Evolutionary conservation across 1,140 invertebrate genomes (phyloP).

Genomic region (Amphibalanus amphitrite): DNA sequence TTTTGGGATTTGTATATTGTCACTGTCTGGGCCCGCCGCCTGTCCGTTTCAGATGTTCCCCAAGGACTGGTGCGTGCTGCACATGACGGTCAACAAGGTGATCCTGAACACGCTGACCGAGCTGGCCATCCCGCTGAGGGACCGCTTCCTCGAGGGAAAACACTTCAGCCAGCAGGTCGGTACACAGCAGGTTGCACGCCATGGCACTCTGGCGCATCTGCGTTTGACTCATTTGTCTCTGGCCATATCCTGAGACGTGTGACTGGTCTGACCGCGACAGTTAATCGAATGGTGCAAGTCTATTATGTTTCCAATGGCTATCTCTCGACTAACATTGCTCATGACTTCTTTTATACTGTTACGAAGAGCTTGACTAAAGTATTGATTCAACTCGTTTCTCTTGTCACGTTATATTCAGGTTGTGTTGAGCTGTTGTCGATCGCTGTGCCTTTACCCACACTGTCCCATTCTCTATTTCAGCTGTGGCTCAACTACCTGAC

Average conservation of each 20-base stretch:
- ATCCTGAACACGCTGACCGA: conserved; percentile 70
- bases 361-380: conserved; percentile 1
- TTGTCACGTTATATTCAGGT: neutral
- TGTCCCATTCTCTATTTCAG: too few species aligned
- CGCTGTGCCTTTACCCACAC: too few species aligned
- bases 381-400: conserved; percentile 4
- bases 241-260: too few species aligned
- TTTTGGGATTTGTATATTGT: too few species aligned
- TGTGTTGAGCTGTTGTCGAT: too few species aligned
- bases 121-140: conserved; percentile 65
- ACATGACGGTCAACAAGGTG: too few species aligned
- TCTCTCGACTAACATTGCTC: too few species aligned
- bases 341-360: too few species aligned
- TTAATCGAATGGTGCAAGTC: too few species aligned
- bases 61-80: conserved; percentile 80
- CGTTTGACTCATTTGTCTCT: neutral
- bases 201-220: neutral
- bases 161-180: conserved; percentile 47
- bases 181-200: conserved; percentile 21
- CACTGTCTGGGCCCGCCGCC: conserved; percentile 14
- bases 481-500: conserved; percentile 83
- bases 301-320: too few species aligned
- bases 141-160: conserved; percentile 52
- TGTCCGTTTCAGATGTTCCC: conserved; percentile 47
- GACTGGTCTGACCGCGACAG: too few species aligned